These are phyloP conservation scores for Dendrolimus pini DNA, from an alignment of 2,888 invertebrate genomes.

Conservation along the genomic window DNA sequence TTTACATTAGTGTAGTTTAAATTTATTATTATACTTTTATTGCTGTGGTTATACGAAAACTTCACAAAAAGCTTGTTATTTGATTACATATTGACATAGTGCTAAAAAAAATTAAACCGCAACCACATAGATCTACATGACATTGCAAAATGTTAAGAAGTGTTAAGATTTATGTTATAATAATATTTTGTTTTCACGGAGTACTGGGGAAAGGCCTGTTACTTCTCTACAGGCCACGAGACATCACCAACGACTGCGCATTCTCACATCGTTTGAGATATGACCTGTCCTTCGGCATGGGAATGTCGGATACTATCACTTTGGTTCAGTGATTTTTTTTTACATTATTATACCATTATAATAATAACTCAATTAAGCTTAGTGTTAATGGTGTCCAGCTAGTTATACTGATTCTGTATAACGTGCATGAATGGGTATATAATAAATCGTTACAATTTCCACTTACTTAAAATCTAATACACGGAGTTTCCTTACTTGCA, in stretches of 20 bases:
- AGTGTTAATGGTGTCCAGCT: no score
- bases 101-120: neutral
- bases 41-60: no score
- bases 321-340: constrained; percentile 29
- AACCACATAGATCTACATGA: neutral
- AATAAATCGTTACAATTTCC: no score
- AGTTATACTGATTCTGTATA: no score
- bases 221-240: constrained; percentile 48
- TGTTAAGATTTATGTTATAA: neutral
- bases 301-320: constrained; percentile 63
- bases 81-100: neutral
- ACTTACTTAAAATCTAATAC: no score
- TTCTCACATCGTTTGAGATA: constrained; percentile 43
- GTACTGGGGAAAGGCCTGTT: constrained; percentile 33
- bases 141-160: neutral
- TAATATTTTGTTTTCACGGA: neutral
- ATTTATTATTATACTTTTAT: no score
- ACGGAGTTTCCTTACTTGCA: no score
- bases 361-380: no score
- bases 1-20: no score
- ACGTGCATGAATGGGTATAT: no score
- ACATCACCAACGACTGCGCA: constrained; percentile 47
- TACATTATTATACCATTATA: neutral
- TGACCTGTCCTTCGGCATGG: constrained; percentile 61
- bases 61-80: neutral